Base-by-base conservation (phyloP, 2,113 vertebrate species). In the Brachionichthys hirsutus region DNA sequence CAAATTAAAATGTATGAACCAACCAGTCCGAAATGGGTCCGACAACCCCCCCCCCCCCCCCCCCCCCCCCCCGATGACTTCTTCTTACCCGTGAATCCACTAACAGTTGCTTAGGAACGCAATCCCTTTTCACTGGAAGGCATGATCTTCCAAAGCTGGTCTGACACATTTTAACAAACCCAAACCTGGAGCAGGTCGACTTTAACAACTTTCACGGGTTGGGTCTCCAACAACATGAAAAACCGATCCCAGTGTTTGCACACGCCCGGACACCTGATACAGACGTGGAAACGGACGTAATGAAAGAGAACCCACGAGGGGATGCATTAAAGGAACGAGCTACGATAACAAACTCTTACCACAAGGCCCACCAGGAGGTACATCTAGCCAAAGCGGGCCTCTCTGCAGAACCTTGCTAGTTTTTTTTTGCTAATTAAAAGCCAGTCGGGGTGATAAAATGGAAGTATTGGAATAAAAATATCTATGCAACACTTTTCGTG, bases 251-350 rank as follows among this genome's bases (percentile, higher is more conserved):
- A 35, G 63, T 19, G 30, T 44, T 54, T 55, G 41, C 51, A 38
- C 77, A 79, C 72, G 66, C 82, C 68, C 65, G 51, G 77, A 85
- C 66, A 84, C 68, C 44, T 81, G 82, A 85, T 75, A 82, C 63
- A 69, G 64, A 67, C 50, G 62, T 53, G 70, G 51, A 52, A 3
- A 46, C 52, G 34, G 44, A 38, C 13, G 9, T 65, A 69, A 77
- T 76, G 71, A 74, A 67, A 81, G 65, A 78, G 47, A 56, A 74
- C 47, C 59, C 57, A 63, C n/a, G 10, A 45, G 66, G 46, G 57
- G 78, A 61, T 49, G 62, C 44, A 60, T 56, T 71, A 58, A 83
- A 69, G 77, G 80, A 60, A 24, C 22, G 12, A 63, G 54, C 61
- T 54, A 60, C 3, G 35, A 72, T 72, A 72, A 75, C 64, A 75